Percentiles rank a stretch among this genome's conserved stretches.
phyloP scores from a whole-genome alignment of 1,140 invertebrate species.

The Panagrolaimus sp. region DNA sequence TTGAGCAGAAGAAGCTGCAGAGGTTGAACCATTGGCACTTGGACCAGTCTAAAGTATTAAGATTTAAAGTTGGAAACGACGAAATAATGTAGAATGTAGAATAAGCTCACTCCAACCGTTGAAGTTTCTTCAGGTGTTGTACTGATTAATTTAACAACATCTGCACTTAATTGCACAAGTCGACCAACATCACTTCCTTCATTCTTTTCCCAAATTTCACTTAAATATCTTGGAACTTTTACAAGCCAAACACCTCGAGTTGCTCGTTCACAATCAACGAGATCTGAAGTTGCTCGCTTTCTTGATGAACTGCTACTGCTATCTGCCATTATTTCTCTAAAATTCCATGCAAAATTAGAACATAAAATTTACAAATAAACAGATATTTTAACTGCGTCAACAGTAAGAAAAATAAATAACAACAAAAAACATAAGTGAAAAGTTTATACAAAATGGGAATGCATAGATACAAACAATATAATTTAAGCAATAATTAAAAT shows the following conservation, averaged over 20 bases:
- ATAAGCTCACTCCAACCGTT: neutral
- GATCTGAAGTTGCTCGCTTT: neutral
- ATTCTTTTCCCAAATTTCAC: slow-evolving; percentile 52
- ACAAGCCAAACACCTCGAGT: slow-evolving; percentile 50
- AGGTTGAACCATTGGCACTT: neutral
- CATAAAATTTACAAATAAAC: neutral
- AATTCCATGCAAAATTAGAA: neutral
- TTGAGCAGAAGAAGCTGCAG: neutral
- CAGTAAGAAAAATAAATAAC: neutral
- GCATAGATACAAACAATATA: no score
- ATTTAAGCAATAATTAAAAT: no score
- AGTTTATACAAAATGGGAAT: slow-evolving; percentile 10
- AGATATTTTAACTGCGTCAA: neutral
- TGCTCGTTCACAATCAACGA: slow-evolving; percentile 45
- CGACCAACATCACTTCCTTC: slow-evolving; percentile 43
- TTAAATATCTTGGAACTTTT: slow-evolving; percentile 53
- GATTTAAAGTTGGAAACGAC: neutral
- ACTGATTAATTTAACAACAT: slow-evolving; percentile 1
- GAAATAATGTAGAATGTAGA: no score
- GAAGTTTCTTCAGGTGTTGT: slow-evolving; percentile 4
- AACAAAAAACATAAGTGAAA: neutral
- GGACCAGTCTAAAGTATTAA: neutral
- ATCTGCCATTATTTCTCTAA: neutral
- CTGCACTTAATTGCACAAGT: slow-evolving; percentile 19
- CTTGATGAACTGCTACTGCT: neutral